Percentiles rank a stretch among this genome's conserved stretches.
phyloP scores from a whole-genome alignment of 2,888 invertebrate genomes.

The Drosophila yooni region DNA sequence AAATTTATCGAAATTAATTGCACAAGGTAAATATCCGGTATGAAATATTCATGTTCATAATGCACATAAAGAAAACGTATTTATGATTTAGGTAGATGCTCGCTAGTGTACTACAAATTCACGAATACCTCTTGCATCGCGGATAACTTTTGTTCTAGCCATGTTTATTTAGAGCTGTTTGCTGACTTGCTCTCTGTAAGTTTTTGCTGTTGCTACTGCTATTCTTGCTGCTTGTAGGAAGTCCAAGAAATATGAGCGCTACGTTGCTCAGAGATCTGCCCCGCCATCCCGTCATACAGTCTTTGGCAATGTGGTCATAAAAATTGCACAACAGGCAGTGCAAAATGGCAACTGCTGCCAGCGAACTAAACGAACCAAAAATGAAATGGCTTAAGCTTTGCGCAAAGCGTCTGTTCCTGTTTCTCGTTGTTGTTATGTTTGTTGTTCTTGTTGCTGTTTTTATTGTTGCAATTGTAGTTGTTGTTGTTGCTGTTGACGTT shows the following conservation, averaged over 20 bases:
- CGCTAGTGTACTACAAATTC: constrained; percentile 23
- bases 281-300: neutral
- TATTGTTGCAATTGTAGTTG: constrained; percentile 30
- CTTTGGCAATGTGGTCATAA: constrained; percentile 47
- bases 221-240: constrained; percentile 38
- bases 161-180: constrained; percentile 54
- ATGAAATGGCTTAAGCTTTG: constrained; percentile 80
- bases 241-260: constrained; percentile 72
- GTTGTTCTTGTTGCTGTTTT: constrained; percentile 32
- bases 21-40: neutral
- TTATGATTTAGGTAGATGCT: constrained; percentile 27
- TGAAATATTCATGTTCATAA: neutral
- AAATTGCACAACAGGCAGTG: constrained; percentile 57
- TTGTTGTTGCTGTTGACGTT: constrained; percentile 34
- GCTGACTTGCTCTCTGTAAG: constrained; percentile 56
- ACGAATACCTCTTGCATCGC: constrained; percentile 18
- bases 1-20: neutral
- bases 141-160: constrained; percentile 38
- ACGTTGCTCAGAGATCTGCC: constrained; percentile 38
- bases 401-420: constrained; percentile 58
- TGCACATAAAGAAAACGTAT: neutral
- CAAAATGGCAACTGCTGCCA: constrained; percentile 70
- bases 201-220: constrained; percentile 61
- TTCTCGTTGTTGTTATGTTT: constrained; percentile 22
- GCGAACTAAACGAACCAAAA: constrained; percentile 73